A percentile compares a stretch with the other conserved stretches of the same genome.
phyloP scores from a whole-genome alignment of 1,140 invertebrate species.

The Pogonomyrmex californicus region DNA sequence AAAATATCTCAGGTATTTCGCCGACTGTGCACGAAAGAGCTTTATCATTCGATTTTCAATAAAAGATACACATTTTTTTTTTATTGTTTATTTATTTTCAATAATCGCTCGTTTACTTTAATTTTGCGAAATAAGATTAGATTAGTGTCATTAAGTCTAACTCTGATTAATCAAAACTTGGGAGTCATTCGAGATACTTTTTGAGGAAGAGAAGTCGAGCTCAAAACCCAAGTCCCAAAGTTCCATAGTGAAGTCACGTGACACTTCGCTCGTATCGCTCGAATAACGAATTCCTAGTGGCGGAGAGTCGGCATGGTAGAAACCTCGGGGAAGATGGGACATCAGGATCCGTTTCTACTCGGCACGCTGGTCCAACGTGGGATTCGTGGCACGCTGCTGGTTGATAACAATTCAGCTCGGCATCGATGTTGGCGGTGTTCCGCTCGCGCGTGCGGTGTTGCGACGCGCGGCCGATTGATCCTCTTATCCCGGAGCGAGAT shows the following conservation, averaged over 20 bases:
- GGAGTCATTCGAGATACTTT: background rate
- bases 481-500: slow-evolving; percentile 63
- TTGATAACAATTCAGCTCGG: slow-evolving; percentile 58
- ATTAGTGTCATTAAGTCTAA: background rate
- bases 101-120: background rate
- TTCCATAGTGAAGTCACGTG: background rate
- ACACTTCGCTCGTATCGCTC: slow-evolving; percentile 10
- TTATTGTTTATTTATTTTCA: background rate
- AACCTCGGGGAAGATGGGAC: slow-evolving; percentile 32
- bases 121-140: background rate
- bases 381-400: slow-evolving; percentile 69
- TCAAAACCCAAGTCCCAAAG: background rate
- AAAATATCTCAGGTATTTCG: background rate
- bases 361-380: slow-evolving; percentile 72
- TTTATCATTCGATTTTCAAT: background rate
- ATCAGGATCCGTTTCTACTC: slow-evolving; percentile 53
- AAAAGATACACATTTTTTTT: background rate
- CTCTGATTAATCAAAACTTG: background rate
- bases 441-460: slow-evolving; percentile 48
- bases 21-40: background rate
- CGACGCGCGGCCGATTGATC: slow-evolving; percentile 49
- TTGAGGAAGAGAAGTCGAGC: background rate
- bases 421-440: slow-evolving; percentile 29
- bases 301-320: slow-evolving; percentile 31
- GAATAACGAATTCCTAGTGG: slow-evolving; percentile 8